Evolutionary conservation across 2,797 vertebrate genomes (phyloP).

Genomic region (Brachyrhaphis roseni): DNA sequence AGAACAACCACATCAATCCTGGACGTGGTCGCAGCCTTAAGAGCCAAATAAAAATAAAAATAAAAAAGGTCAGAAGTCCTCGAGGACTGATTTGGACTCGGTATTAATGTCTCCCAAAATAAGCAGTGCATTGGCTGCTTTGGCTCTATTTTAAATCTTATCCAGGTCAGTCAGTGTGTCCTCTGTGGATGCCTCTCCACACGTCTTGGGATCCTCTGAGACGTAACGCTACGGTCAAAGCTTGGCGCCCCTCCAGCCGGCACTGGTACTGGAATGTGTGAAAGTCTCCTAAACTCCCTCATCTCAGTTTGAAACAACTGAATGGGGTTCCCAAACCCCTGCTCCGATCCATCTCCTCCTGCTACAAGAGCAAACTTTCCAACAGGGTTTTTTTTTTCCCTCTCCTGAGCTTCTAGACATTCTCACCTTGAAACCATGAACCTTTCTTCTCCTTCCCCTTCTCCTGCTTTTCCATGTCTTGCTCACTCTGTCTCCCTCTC

Average conservation of each 20-base stretch:
- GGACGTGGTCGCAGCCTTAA: conserved; percentile 52
- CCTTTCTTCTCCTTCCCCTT: conserved; percentile 39
- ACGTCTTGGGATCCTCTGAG: conserved; percentile 62
- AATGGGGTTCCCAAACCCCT: conserved; percentile 24
- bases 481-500: conserved; percentile 44
- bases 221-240: conserved; percentile 35
- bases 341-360: conserved; percentile 36
- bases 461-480: conserved; percentile 45
- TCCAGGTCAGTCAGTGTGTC: conserved; percentile 77
- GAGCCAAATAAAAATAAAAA: conserved; percentile 26
- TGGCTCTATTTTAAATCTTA: conserved; percentile 59
- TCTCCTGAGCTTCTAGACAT: conserved; percentile 30
- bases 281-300: conserved; percentile 39
- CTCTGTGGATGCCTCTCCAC: conserved; percentile 57
- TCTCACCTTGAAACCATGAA: conserved; percentile 35
- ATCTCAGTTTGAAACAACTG: conserved; percentile 32
- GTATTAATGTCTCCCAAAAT: conserved; percentile 33
- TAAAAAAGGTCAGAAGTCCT: conserved; percentile 35
- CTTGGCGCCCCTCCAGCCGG: conserved; percentile 39
- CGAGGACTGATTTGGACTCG: conserved; percentile 22
- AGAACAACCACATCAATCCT: conserved; percentile 61
- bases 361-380: conserved; percentile 62
- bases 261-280: conserved; percentile 46
- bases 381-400: conserved; percentile 17
- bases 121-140: conserved; percentile 41